phyloP scores from a whole-genome alignment of 1,140 invertebrate species.

The Brachionus asplanchnoidis region DNA sequence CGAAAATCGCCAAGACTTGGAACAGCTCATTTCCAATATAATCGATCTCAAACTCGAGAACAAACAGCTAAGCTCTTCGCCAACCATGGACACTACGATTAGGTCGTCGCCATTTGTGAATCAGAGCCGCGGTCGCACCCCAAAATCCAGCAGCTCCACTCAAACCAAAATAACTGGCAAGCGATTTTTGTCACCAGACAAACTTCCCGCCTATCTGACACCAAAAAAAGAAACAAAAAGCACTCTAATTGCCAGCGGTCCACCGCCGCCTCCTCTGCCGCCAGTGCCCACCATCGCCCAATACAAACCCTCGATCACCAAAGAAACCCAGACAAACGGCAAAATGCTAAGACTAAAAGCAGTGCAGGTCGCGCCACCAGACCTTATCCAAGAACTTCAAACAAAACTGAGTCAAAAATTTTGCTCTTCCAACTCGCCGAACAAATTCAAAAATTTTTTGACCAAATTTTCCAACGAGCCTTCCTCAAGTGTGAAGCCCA shows the following conservation, averaged over 20 bases:
- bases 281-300: neutral
- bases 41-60: conserved; percentile 1
- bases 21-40: neutral
- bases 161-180: conserved; percentile 32
- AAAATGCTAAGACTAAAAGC: conserved; percentile 2
- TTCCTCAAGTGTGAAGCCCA: neutral
- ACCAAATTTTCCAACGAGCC: neutral
- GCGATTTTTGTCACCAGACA: conserved; percentile 29
- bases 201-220: neutral
- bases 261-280: neutral
- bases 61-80: neutral
- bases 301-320: neutral
- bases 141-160: neutral
- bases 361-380: neutral
- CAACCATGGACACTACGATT: neutral
- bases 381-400: neutral
- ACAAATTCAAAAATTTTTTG: conserved; percentile 27
- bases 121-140: neutral
- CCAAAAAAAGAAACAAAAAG: neutral
- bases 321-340: conserved; percentile 3
- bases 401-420: neutral
- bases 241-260: neutral
- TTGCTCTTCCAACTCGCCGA: neutral
- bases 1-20: neutral
- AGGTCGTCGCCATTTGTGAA: conserved; percentile 2